phyloP scores from a whole-genome alignment of 2,888 invertebrate genomes.

The Erebia aethiops region DNA sequence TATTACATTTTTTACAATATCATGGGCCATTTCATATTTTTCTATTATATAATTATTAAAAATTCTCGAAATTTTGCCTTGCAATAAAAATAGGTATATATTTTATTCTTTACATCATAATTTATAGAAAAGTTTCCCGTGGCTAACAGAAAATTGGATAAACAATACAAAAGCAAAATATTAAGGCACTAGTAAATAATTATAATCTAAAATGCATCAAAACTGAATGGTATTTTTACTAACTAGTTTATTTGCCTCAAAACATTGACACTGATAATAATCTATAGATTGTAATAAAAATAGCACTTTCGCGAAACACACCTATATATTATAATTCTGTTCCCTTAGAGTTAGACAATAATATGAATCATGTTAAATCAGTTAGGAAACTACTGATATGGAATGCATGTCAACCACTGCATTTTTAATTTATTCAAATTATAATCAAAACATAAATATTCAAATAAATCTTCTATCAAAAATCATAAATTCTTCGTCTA shows the following conservation, averaged over 20 bases:
- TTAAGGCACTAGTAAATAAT: slow-evolving; percentile 38
- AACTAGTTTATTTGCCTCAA: not conserved
- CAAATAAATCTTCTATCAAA: not conserved
- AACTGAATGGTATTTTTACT: not conserved
- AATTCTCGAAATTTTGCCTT: slow-evolving; percentile 37
- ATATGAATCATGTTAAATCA: not conserved
- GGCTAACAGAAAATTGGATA: slow-evolving; percentile 21
- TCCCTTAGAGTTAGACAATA: not conserved
- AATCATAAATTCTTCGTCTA: not conserved
- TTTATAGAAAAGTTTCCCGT: slow-evolving; percentile 19
- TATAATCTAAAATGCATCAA: slow-evolving; percentile 2
- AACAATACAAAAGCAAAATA: slow-evolving; percentile 27
- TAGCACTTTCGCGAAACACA: not conserved
- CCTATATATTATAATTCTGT: not conserved
- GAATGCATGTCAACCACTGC: not conserved
- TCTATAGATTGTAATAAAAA: slow-evolving; percentile 20
- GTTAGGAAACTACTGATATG: not conserved
- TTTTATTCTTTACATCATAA: slow-evolving; percentile 33
- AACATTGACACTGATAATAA: slow-evolving; percentile 21
- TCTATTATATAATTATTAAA: slow-evolving; percentile 34
- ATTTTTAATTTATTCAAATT: too few species aligned
- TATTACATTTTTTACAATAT: slow-evolving; percentile 34
- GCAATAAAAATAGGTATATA: slow-evolving; percentile 30
- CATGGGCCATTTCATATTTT: slow-evolving; percentile 25
- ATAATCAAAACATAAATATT: not conserved